Conservation (phyloP, 2,888 invertebrate species). For the Harpalus rubripes region DNA sequence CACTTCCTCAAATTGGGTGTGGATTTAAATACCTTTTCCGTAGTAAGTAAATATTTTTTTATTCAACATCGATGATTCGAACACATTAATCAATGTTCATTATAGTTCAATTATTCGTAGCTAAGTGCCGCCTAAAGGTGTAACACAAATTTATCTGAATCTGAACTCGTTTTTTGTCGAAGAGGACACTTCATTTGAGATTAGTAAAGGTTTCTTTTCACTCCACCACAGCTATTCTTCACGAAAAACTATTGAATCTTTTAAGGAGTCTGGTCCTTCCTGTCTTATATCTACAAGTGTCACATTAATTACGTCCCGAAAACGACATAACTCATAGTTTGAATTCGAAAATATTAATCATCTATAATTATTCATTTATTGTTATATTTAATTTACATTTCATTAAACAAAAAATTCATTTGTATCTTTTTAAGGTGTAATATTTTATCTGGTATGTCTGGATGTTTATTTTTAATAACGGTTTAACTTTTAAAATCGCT, state of each 20-base stretch:
- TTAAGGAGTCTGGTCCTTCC: not conserved
- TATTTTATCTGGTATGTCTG: conserved; percentile 44
- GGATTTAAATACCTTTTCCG: not conserved
- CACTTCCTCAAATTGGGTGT: not conserved
- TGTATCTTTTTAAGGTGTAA: conserved; percentile 48
- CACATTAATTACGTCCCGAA: conserved; percentile 57
- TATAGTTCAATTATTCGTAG: conserved; percentile 52
- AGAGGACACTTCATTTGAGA: conserved; percentile 17
- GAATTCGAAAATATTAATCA: conserved; percentile 59
- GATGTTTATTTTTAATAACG: conserved; percentile 54
- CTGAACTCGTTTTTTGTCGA: conserved; percentile 48
- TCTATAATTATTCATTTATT: conserved; percentile 58
- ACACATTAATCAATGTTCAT: conserved; percentile 51
- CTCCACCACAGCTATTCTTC: not conserved
- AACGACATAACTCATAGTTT: conserved; percentile 58
- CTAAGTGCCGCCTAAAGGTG: conserved; percentile 47
- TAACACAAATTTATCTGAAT: conserved; percentile 45
- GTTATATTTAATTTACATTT: conserved; percentile 62
- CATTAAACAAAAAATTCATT: conserved; percentile 60
- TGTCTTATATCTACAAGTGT: conserved; percentile 44
- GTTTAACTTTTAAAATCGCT: conserved; percentile 26
- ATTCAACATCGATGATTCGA: not conserved
- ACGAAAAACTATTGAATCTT: not conserved
- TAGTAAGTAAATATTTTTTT: conserved; percentile 37
- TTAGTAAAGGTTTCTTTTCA: not conserved